phyloP scores from a whole-genome alignment of 1,140 invertebrate genomes.

The Oscheius sp. region DNA sequence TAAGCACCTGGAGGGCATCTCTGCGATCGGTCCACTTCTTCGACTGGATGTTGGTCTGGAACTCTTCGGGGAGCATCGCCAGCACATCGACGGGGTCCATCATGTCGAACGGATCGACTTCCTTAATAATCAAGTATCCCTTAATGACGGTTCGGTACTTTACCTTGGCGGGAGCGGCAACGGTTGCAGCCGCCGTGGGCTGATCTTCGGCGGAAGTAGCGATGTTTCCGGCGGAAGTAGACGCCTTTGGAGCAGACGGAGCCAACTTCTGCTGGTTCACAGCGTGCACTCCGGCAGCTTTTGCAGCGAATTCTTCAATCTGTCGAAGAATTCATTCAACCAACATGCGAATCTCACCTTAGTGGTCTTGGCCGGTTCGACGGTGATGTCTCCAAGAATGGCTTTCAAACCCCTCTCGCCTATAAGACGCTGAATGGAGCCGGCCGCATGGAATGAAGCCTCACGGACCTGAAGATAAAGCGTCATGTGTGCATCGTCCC shows the following conservation, averaged over 20 bases:
- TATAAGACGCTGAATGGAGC: slow-evolving; percentile 87
- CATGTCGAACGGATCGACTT: slow-evolving; percentile 69
- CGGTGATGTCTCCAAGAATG: slow-evolving; percentile 77
- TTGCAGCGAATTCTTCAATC: background rate
- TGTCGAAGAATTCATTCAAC: background rate
- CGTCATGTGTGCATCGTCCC: background rate
- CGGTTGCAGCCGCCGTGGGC: background rate
- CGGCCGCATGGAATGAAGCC: slow-evolving; percentile 74
- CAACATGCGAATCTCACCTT: slow-evolving; percentile 65
- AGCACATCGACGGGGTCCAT: slow-evolving; percentile 87
- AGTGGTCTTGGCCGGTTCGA: slow-evolving; percentile 78
- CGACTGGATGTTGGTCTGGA: slow-evolving; percentile 75
- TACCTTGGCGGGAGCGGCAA: background rate
- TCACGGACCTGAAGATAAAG: slow-evolving; percentile 61
- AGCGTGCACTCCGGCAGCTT: slow-evolving; percentile 13
- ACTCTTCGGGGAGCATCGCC: slow-evolving; percentile 87
- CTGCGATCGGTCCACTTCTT: slow-evolving; percentile 98
- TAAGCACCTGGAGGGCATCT: slow-evolving; percentile 70
- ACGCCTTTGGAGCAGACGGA: background rate
- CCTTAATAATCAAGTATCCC: background rate
- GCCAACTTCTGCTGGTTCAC: background rate
- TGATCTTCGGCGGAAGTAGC: slow-evolving; percentile 4
- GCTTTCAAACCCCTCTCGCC: slow-evolving; percentile 84
- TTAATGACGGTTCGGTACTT: background rate
- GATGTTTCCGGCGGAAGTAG: background rate